Evolutionary conservation across 2,888 invertebrate species (phyloP).

Genomic region (Platerodrilus igneus): DNA sequence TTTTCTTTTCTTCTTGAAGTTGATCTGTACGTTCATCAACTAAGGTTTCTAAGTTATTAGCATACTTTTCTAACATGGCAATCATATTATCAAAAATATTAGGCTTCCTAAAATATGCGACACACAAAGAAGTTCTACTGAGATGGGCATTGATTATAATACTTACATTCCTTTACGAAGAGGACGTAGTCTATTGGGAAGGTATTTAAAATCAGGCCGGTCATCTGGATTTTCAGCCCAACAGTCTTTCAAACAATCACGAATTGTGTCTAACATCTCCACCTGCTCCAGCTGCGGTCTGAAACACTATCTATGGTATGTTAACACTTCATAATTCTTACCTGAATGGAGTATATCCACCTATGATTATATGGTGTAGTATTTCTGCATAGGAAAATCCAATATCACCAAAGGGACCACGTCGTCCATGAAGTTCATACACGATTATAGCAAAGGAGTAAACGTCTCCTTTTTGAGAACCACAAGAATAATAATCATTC

Average conservation of each 20-base stretch:
- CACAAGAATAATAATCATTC: constrained; percentile 42
- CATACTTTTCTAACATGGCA: constrained; percentile 97
- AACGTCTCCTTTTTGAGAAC: constrained; percentile 73
- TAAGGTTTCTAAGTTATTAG: constrained; percentile 87
- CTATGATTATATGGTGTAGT: constrained; percentile 56
- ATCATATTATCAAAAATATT: constrained; percentile 98
- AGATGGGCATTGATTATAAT: constrained; percentile 7
- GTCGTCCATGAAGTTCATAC: constrained; percentile 81
- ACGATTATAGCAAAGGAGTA: constrained; percentile 85
- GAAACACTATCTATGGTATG: constrained; percentile 20
- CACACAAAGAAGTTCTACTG: background rate
- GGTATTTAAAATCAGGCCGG: constrained; percentile 80
- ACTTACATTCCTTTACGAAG: constrained; percentile 85
- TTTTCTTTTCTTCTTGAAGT: constrained; percentile 92
- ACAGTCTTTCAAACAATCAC: constrained; percentile 80
- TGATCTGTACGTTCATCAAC: constrained; percentile 93
- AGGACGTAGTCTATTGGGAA: constrained; percentile 73
- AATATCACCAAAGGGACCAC: constrained; percentile 77
- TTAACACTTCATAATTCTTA: too few relatives aligned
- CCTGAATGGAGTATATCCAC: constrained; percentile 55
- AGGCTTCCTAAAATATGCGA: constrained; percentile 62
- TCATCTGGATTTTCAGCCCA: constrained; percentile 78
- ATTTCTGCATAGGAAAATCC: constrained; percentile 64
- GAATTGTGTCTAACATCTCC: constrained; percentile 79
- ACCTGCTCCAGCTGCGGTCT: constrained; percentile 77